Conservation (phyloP, 2,797 vertebrate genomes). For the Syndactyla subalaris region DNA sequence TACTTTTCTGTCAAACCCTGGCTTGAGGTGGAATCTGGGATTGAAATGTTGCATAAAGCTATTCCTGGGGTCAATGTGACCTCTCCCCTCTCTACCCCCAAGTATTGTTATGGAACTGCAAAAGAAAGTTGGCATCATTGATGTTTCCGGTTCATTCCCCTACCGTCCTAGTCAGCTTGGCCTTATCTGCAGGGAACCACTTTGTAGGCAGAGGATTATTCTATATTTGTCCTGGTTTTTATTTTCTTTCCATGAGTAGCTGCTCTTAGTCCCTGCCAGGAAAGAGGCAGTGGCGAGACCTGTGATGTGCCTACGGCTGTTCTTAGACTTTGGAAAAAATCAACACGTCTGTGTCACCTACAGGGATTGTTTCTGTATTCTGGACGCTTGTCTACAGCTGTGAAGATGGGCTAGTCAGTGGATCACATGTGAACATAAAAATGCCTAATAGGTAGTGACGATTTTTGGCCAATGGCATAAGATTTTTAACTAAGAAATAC, state of each 20-base stretch:
- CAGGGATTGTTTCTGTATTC: neutral
- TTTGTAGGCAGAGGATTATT: neutral
- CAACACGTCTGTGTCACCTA: neutral
- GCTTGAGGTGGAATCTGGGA: neutral
- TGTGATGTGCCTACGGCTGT: neutral
- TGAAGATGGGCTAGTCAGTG: neutral
- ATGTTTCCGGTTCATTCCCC: neutral
- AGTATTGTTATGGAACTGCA: neutral
- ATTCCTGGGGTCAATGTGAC: neutral
- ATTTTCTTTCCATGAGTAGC: neutral
- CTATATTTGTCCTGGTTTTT: neutral
- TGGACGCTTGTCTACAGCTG: neutral
- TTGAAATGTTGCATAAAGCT: neutral
- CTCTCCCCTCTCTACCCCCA: rapidly evolving
- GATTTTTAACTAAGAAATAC: neutral
- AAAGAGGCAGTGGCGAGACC: neutral
- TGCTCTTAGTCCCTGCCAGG: neutral
- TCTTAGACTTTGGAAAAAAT: neutral
- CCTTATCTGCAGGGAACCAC: neutral
- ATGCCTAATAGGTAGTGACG: neutral
- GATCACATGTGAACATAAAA: rapidly evolving
- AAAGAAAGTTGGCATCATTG: neutral
- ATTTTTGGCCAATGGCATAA: neutral
- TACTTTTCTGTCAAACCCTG: neutral
- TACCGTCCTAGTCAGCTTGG: neutral